phyloP scores from a whole-genome alignment of 2,113 vertebrate genomes.

The Pelecanus crispus region DNA sequence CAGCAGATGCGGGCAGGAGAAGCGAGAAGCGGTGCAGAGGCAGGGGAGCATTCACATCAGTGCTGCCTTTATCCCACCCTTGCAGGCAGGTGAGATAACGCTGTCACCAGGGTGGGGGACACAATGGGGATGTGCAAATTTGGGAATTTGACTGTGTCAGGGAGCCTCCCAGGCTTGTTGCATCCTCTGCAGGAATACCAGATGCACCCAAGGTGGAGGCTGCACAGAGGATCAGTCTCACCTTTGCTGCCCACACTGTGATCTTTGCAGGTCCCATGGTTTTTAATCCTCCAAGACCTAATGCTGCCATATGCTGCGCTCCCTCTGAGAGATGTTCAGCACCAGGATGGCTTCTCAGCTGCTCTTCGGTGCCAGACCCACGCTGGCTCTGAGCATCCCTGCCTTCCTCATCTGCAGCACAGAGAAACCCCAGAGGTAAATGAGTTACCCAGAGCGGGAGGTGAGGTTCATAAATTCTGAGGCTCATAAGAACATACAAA shows the following conservation, averaged over 20 bases:
- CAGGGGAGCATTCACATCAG: background rate
- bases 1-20: background rate
- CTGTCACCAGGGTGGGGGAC: background rate
- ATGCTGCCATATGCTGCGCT: background rate
- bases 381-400: background rate
- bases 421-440: background rate
- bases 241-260: background rate
- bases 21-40: background rate
- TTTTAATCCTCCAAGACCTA: background rate
- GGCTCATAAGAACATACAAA: background rate
- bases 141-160: background rate
- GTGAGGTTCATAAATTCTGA: background rate
- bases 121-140: rapidly evolving
- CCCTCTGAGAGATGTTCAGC: background rate
- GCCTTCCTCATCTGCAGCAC: background rate
- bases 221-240: background rate
- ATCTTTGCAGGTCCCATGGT: background rate
- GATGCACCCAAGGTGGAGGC: background rate
- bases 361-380: background rate
- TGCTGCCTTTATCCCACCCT: background rate
- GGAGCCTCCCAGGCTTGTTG: background rate
- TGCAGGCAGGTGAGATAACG: background rate
- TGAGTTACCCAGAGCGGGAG: background rate
- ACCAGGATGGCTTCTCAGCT: background rate
- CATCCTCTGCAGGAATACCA: background rate